These are phyloP conservation scores for Armadillidium nasatum DNA, from an alignment of 1,140 invertebrate genomes.

Conservation along the genomic window DNA sequence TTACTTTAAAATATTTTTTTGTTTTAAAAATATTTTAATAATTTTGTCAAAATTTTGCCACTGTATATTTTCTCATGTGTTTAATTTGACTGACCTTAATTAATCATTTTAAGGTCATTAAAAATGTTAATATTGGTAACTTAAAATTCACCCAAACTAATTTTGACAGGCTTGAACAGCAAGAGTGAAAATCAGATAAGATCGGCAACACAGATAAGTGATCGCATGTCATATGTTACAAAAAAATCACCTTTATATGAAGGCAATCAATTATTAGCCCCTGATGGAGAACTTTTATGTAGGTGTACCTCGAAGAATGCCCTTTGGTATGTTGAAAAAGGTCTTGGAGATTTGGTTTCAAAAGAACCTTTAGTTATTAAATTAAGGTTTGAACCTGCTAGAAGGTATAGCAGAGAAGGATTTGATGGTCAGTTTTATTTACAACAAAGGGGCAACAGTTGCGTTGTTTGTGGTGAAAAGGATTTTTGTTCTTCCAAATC, in stretches of 20 bases:
- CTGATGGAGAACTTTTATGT: conserved; percentile 71
- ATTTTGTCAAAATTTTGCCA: not conserved
- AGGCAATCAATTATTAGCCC: conserved; percentile 71
- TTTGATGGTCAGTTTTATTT: conserved; percentile 51
- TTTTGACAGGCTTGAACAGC: not conserved
- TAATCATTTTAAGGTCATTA: not conserved
- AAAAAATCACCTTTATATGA: conserved; percentile 67
- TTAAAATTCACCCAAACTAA: not conserved
- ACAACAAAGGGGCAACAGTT: conserved; percentile 67
- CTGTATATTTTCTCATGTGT: conserved; percentile 2
- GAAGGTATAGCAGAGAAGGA: conserved; percentile 63
- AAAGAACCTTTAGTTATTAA: conserved; percentile 69
- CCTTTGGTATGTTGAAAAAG: conserved; percentile 65
- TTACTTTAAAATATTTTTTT: not conserved
- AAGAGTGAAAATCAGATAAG: not conserved
- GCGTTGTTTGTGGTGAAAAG: conserved; percentile 70
- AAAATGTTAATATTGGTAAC: not conserved
- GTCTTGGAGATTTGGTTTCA: conserved; percentile 58
- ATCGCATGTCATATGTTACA: conserved; percentile 48
- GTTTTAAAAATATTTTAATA: not conserved
- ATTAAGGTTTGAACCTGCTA: conserved; percentile 75
- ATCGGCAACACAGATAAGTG: not conserved
- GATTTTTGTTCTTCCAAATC: conserved; percentile 72
- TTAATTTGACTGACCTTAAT: not conserved
- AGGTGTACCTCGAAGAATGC: conserved; percentile 77